Evolutionary conservation across 2,113 vertebrate species (phyloP), one percentile per base, ranked within the genome.

Genomic region (Raja brachyura): DNA sequence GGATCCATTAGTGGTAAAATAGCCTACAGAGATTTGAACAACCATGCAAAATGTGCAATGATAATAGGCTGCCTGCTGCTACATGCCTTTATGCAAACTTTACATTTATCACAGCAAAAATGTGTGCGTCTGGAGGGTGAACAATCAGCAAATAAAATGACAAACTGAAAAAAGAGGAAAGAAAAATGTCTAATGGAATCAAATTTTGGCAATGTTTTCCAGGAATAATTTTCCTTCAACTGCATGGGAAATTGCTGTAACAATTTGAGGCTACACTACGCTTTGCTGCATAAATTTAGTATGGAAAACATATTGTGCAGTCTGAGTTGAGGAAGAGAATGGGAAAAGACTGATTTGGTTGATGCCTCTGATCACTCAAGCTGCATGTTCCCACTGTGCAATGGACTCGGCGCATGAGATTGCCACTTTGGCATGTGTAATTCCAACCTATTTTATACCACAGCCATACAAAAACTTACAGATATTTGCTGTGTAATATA

Each of bases 21-120:
- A 97, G 97, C 96, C 97, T 96, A 97, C 96, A 96, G 97, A 97
- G 97, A 96, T 96, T 97, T 97, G 96, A 96, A 97, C 96, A 97
- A 96, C 96, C 97, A 97, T 97, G 97, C 97, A 97, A 97, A 97
- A 97, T 96, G 97, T 96, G 96, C 96, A 95, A 96, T 97, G 97
- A 97, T 97, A 97, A 97, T 97, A 97, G 97, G 96, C 96, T 96
- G 96, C 97, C 97, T 97, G 97, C 97, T 97, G 97, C 97, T 97
- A 95, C 97, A 97, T 96, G 96, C 96, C 96, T 97, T 92, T 97
- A 96, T 97, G 96, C 97, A 97, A 97, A 97, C 97, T 97, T 97
- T 96, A 96, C 97, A 97, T 97, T 97, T 96, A 97, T 97, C 97
- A 97, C 93, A 61, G 95, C 95, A 94, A 96, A 97, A 96, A 96